Percentiles rank a stretch among this genome's conserved stretches.
phyloP scores from a whole-genome alignment of 2,113 vertebrate genomes.

The Varanus salvator region DNA sequence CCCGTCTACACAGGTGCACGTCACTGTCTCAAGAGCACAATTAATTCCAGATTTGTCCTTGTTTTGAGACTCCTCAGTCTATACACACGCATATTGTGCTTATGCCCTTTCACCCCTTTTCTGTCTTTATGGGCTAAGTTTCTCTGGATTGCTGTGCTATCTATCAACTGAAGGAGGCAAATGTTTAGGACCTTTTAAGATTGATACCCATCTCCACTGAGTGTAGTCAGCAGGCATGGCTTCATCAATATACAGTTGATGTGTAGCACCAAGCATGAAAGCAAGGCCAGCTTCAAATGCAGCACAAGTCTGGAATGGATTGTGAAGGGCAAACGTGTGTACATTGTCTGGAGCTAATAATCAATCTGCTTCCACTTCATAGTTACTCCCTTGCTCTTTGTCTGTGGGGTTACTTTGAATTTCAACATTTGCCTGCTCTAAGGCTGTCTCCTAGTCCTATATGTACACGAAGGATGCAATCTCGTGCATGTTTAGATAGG shows the following conservation, averaged over 20 bases:
- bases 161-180: slow-evolving; percentile 16
- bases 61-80: background rate
- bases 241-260: slow-evolving; percentile 36
- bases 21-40: too few species aligned
- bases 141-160: background rate
- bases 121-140: background rate
- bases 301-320: slow-evolving; percentile 34
- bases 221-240: slow-evolving; percentile 41
- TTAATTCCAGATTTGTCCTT: background rate
- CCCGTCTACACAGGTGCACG: too few species aligned
- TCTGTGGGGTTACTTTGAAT: background rate
- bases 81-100: background rate
- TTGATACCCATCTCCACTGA: slow-evolving; percentile 28
- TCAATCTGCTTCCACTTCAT: slow-evolving; percentile 23
- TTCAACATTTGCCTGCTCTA: too few species aligned
- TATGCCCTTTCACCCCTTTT: background rate
- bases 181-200: background rate
- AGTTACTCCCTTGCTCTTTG: slow-evolving; percentile 15
- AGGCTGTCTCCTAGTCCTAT: background rate
- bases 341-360: slow-evolving; percentile 52
- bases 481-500: too few species aligned
- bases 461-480: background rate
- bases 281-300: slow-evolving; percentile 44
- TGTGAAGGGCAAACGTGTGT: slow-evolving; percentile 44
- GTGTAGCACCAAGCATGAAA: slow-evolving; percentile 50